Evolutionary conservation across 2,113 vertebrate genomes (phyloP), one percentile per base, ranked within the genome.

Genomic region (Ancistrus triradiatus): DNA sequence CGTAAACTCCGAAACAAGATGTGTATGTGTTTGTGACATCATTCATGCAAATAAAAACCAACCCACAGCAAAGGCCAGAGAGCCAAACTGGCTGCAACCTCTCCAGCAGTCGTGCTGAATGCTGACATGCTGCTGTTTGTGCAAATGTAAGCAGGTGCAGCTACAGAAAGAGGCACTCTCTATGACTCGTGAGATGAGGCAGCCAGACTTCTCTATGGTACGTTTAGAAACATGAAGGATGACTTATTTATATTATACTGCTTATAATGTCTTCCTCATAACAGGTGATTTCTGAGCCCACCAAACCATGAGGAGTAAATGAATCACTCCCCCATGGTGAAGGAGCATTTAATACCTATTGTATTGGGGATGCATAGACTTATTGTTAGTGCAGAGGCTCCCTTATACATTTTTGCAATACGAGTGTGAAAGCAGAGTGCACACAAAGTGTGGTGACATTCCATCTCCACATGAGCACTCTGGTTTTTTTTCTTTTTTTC

Each of bases 81-180:
- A 38, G 13, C n/a, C 56, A 44, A 22, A 11, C 47, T 43, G 13
- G 35, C 21, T 9, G 13, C 38, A 24, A 53, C 48, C 22, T 46
- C 15, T 28, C 19, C 64, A 63, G 46, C n/a, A 14, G 28, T 10
- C 60, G 19, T 2, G 6, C 47, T 57, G 27, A 63, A 28, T 33
- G 49, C 49, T 46, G 38, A 52, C 15, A 35, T 49, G 18, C 24
- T 50, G 3, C 5, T 38, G 38, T 48, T 63, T 58, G 60, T 63
- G 70, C 59, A 67, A 24, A 72, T 49, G 53, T 19, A 68, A 56
- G 42, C 64, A 58, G 59, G 35, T 63, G 70, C 64, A 46, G 52
- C 25, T 21, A 37, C 44, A 63, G 42, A 60, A 66, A 49, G 50
- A 44, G 43, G 47, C 18, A 11, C 28, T 50, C 66, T 44, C 64